A percentile compares a stretch with the other conserved stretches of the same genome.
phyloP scores from a whole-genome alignment of 2,113 vertebrate genomes.

The Rhinopithecus roxellana region DNA sequence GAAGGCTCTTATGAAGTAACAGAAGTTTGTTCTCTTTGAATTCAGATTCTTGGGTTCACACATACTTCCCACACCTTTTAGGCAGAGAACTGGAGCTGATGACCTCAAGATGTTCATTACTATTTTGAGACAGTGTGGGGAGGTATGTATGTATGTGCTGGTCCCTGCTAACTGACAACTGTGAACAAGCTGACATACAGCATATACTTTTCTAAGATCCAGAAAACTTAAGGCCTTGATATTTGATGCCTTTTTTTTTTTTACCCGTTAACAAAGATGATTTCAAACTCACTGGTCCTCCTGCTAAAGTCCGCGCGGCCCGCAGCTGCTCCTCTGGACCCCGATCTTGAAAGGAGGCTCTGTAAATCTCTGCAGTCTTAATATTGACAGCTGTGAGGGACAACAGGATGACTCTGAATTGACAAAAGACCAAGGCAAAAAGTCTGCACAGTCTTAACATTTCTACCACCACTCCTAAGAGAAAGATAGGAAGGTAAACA shows the following conservation, averaged over 20 bases:
- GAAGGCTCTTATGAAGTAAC: not conserved
- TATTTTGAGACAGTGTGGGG: not conserved
- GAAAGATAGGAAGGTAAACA: not conserved
- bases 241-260: no score
- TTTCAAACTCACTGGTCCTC: constrained; percentile 87
- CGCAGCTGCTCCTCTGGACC: constrained; percentile 93
- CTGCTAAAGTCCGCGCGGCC: constrained; percentile 91
- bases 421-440: not conserved
- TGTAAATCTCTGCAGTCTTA: constrained; percentile 94
- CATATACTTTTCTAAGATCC: not conserved
- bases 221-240: not conserved
- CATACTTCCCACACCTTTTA: not conserved
- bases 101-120: not conserved
- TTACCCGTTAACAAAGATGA: not conserved
- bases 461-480: accelerated
- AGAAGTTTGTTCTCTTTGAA: not conserved
- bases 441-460: not conserved
- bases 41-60: not conserved
- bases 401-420: not conserved
- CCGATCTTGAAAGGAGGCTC: constrained; percentile 89
- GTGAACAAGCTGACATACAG: not conserved
- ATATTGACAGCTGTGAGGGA: constrained; percentile 90
- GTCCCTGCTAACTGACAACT: not conserved
- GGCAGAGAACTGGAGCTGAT: not conserved
- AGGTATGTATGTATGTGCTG: no score